Base-by-base conservation (phyloP, 30 jellyfish, hydroid and myxozoan species). In the Calvadosia cruxmelitensis region DNA sequence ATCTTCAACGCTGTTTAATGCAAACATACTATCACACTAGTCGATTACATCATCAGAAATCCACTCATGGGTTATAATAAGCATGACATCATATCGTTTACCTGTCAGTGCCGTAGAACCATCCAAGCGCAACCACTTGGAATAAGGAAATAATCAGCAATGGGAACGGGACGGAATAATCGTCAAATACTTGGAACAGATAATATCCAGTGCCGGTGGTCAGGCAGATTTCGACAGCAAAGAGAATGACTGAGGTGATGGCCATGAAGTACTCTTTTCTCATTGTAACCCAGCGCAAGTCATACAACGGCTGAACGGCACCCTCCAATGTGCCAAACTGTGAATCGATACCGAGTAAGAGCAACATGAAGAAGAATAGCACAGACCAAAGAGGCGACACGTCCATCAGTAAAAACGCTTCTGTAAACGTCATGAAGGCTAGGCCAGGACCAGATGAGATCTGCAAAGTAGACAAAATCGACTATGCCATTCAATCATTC, bases 351-450 rank as follows among this genome's bases (percentile, higher is more conserved):
- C 98, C 98, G 34, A 89, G 93, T 2, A 89, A 86, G 26, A 89
- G 80, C 51, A 89, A 61, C 98, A 89, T 89, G 29, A 89, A 53
- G 92, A 89, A 89, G 75, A 89, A 89, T 52, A 89, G 76, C 16
- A 81, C 81, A 49, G 98, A 81, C 98, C 98, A 89, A 64, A 89
- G 73, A 24, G 98, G 98, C 29, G 98, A 89, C 34, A 81, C 93
- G 33, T 89, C 98, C 98, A 89, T 89, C 73, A 89, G 68, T 27
- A 89, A 78, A 76, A 89, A 81, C 0, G 98, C 98, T 27, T 89
- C 98, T 29, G 93, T 78, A 82, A 74, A 89, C 24, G 98, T 81
- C 70, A 89, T 89, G 82, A 89, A 89, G 26, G 98, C 98, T 33
- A 89, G 69, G 33, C 98, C 98, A 34, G 98, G 98, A 15, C 98